Base-by-base conservation (phyloP, 2,113 vertebrate species). In the Corvus moneduloides region DNA sequence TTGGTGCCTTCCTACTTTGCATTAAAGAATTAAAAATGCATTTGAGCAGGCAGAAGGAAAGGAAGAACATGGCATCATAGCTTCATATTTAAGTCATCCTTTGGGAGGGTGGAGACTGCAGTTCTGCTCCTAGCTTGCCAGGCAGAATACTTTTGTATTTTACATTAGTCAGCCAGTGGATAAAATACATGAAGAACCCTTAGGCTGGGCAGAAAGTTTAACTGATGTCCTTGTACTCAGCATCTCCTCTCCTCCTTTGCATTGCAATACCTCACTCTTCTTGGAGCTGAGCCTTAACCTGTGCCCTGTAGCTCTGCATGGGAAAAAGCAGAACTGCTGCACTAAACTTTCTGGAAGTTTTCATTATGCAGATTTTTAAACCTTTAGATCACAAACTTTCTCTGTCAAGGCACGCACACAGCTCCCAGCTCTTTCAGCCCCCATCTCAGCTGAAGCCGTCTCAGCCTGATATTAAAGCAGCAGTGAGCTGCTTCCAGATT, bases 21-120 rank as follows among this genome's bases (percentile, higher is more conserved):
- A 77, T 77, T 86, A 71, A 88, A 92, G 76, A 83, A 94, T 90
- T 94, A 84, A 90, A 80, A 86, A 66, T 71, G 56, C 27, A 56
- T 75, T 87, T 72, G 52, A 91, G 87, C 73, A 52, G 52, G 62
- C 69, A 92, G 77, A 61, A 95, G 52, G 66, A 84, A 90, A 44
- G 46, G 55, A 89, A 91, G 41, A 91, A 35, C 35, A 44, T 2
- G 6, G 56, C 51, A 69, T 21, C 0, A 0, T 58, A 86, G 21
- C 82, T 92, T 88, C 59, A 16, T 73, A 62, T 86, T 90, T 74
- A 69, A 93, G 59, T 78, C 27, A 63, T 84, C 73, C 44, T 78
- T 78, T 78, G 87, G 69, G 91, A 94, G 52, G 48, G 80, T 64
- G 37, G 80, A 94, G 68, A 30, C 88, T 71, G 64, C 56, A 59